These are phyloP conservation scores for Xestobium rufovillosum DNA, from an alignment of 2,888 invertebrate species.

Conservation along the genomic window DNA sequence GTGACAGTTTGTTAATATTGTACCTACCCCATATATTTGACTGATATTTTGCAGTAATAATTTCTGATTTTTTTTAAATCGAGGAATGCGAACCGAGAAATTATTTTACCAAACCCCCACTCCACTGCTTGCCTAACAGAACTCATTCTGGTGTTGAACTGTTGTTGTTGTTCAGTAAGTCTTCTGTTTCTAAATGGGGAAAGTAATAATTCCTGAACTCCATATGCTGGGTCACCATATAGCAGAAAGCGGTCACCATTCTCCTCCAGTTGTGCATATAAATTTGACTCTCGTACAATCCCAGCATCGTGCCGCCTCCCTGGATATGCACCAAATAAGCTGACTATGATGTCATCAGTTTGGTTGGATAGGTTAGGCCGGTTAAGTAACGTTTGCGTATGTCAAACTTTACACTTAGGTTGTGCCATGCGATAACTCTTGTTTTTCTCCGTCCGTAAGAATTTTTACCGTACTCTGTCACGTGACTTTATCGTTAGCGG, in stretches of 20 bases:
- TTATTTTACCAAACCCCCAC: slow-evolving; percentile 24
- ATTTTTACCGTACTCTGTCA: too few species aligned
- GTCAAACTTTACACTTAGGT: too few species aligned
- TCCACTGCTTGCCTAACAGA: slow-evolving; percentile 16
- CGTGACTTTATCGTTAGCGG: too few species aligned
- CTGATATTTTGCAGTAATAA: too few species aligned
- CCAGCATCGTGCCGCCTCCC: slow-evolving; percentile 22
- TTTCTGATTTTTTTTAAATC: too few species aligned
- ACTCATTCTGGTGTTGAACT: slow-evolving; percentile 11
- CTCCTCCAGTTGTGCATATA: slow-evolving; percentile 19
- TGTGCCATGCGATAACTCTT: too few species aligned
- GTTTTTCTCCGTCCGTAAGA: too few species aligned
- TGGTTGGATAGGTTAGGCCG: too few species aligned
- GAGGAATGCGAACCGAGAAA: too few species aligned
- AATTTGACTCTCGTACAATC: slow-evolving; percentile 12
- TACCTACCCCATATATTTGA: too few species aligned
- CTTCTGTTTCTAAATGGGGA: slow-evolving; percentile 16
- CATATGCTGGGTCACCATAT: slow-evolving; percentile 23
- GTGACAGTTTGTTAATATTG: too few species aligned
- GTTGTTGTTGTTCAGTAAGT: slow-evolving; percentile 4
- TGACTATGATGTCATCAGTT: slow-evolving; percentile 22
- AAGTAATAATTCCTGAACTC: slow-evolving; percentile 17
- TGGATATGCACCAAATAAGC: slow-evolving; percentile 20
- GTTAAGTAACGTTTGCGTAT: too few species aligned
- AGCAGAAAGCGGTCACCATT: slow-evolving; percentile 18